Evolutionary conservation across 2,888 invertebrate species (phyloP).

Genomic region (Ischnura elegans): DNA sequence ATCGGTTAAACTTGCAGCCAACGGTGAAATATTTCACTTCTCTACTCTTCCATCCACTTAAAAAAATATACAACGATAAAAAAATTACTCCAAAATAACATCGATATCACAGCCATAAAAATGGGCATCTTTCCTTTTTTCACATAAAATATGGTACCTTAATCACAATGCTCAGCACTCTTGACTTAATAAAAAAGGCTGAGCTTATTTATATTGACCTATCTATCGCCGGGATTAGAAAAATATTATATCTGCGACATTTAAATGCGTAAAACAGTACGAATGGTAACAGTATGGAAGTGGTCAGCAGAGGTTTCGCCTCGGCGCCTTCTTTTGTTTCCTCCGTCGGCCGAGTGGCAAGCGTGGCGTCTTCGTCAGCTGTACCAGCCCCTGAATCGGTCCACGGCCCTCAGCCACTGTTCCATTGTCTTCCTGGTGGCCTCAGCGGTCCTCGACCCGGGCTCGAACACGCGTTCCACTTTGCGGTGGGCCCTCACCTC

Average conservation of each 20-base stretch:
- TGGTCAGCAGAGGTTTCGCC: not conserved
- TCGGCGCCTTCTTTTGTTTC: not conserved
- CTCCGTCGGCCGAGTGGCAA: not conserved
- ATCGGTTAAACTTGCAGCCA: not conserved
- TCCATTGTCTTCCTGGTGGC: constrained; percentile 74
- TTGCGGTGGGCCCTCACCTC: constrained; percentile 83
- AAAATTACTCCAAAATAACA: not conserved
- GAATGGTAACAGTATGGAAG: not conserved
- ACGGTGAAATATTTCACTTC: not conserved
- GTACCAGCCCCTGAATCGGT: constrained; percentile 82
- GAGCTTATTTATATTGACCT: not conserved
- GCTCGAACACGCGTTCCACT: constrained; percentile 83
- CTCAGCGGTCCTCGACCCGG: constrained; percentile 75
- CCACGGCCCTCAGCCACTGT: constrained; percentile 82
- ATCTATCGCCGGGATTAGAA: not conserved
- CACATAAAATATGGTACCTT: not conserved
- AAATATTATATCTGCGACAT: not conserved
- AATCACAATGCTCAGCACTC: not conserved
- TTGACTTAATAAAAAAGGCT: not conserved
- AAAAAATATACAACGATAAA: not conserved
- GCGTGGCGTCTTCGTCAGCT: constrained; percentile 55
- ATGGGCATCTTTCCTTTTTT: not conserved
- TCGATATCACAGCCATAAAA: not conserved
- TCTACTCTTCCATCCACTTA: not conserved
- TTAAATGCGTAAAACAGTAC: not conserved